A percentile compares a stretch with the other conserved stretches of the same genome.
These are phyloP conservation scores for Arothron firmamentum DNA, from an alignment of 2,113 vertebrate species.

Conservation along the genomic window DNA sequence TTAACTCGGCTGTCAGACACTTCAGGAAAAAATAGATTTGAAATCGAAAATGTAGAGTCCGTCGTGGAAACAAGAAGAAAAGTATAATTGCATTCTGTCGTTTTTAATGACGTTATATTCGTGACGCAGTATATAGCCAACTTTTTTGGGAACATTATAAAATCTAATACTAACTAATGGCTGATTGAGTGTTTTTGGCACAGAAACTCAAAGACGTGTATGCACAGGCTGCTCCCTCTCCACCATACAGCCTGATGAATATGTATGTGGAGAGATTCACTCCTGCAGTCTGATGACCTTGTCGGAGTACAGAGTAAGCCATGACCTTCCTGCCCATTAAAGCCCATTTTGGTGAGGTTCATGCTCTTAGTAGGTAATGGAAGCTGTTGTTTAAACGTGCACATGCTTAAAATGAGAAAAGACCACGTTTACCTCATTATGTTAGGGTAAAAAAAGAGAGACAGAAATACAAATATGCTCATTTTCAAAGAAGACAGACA, in stretches of 20 bases:
- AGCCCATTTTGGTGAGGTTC: constrained; percentile 26
- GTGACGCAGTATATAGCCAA: too few species aligned
- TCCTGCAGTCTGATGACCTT: constrained; percentile 33
- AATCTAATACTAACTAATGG: too few species aligned
- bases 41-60: background rate
- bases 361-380: constrained; percentile 36
- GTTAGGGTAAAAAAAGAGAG: too few species aligned
- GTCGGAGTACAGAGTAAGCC: constrained; percentile 38
- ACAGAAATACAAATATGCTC: constrained; percentile 6
- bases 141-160: too few species aligned
- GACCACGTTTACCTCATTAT: background rate
- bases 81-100: too few species aligned
- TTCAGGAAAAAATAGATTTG: background rate
- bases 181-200: too few species aligned
- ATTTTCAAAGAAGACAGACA: background rate
- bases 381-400: constrained; percentile 2
- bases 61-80: too few species aligned
- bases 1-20: constrained; percentile 14
- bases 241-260: constrained; percentile 32
- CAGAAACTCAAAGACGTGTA: background rate
- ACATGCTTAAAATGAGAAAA: constrained; percentile 3
- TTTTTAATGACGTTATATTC: too few species aligned
- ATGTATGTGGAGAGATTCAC: constrained; percentile 23
- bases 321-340: constrained; percentile 35
- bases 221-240: background rate